Conservation (phyloP, 1,140 invertebrate species). For the Lutraria rhynchaena region DNA sequence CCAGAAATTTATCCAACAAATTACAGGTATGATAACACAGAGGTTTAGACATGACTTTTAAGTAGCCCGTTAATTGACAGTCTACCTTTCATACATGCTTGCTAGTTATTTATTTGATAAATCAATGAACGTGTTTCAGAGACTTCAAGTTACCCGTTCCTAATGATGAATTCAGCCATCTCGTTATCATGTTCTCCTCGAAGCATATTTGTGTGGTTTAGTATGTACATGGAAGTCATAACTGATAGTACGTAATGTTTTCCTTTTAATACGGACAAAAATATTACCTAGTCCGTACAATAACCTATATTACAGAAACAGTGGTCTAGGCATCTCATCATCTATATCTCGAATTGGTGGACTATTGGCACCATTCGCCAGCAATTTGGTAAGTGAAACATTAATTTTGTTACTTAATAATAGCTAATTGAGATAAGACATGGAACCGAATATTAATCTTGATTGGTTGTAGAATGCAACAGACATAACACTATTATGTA, state of each 20-base stretch:
- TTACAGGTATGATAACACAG: constrained; percentile 61
- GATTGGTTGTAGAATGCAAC: neutral
- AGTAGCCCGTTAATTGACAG: neutral
- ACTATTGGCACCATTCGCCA: constrained; percentile 63
- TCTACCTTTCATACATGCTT: neutral
- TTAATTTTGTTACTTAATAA: neutral
- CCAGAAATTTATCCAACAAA: too few relatives aligned
- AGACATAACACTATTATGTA: neutral
- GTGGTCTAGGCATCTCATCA: constrained; percentile 64
- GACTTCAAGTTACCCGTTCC: neutral
- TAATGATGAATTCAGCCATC: neutral
- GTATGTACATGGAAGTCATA: neutral
- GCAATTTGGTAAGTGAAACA: constrained; percentile 46
- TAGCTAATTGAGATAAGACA: neutral
- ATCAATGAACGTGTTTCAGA: neutral
- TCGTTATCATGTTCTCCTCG: neutral
- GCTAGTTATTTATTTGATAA: neutral
- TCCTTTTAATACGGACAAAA: neutral
- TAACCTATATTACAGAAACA: constrained; percentile 50
- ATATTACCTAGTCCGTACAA: neutral
- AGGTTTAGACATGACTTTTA: neutral
- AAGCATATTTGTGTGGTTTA: neutral
- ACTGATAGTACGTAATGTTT: neutral
- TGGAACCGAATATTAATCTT: neutral
- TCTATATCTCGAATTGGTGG: constrained; percentile 62